These are phyloP conservation scores for Halichoerus grypus DNA, from an alignment of 2,113 vertebrate species.

Conservation along the genomic window DNA sequence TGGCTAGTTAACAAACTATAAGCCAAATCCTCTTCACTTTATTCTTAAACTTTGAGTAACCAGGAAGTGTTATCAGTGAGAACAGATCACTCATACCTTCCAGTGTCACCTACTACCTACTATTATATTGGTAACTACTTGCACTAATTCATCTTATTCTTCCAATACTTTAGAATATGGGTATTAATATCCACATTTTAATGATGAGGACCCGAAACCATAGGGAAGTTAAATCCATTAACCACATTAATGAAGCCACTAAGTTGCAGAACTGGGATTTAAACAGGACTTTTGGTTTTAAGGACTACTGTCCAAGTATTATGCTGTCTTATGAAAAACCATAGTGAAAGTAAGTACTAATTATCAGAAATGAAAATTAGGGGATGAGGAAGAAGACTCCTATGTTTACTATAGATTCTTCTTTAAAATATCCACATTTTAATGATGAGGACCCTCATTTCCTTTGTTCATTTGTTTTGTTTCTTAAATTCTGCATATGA, in stretches of 20 bases:
- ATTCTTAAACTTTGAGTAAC: neutral
- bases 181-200: neutral
- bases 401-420: neutral
- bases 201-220: neutral
- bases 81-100: neutral
- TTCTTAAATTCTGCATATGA: neutral
- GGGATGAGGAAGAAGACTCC: neutral
- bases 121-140: neutral
- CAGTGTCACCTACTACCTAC: neutral
- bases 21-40: neutral
- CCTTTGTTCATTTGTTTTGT: neutral
- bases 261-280: neutral
- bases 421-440: neutral
- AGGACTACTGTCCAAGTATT: neutral
- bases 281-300: neutral
- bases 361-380: slow-evolving; percentile 4
- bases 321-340: neutral
- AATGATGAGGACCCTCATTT: too few species aligned
- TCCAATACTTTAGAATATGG: neutral
- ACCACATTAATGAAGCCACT: neutral
- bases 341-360: neutral
- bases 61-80: neutral
- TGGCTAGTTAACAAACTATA: neutral
- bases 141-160: neutral
- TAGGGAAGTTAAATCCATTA: neutral